Evolutionary conservation across 2,797 vertebrate species (phyloP).

Genomic region (Knipowitschia caucasica): DNA sequence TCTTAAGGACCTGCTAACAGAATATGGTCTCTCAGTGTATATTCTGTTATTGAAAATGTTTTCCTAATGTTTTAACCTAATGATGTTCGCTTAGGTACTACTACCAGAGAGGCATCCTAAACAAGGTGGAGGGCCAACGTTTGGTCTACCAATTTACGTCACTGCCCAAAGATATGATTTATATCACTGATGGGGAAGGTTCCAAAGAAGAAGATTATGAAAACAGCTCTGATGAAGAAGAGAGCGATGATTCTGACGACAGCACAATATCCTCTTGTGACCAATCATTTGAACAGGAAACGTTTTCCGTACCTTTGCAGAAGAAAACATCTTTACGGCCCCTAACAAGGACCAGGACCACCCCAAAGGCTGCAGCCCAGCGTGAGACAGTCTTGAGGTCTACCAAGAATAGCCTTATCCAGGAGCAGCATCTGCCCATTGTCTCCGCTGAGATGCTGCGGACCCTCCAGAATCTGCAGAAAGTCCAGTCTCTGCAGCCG

Average conservation of each 20-base stretch:
- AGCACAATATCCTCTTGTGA: slow-evolving; percentile 67
- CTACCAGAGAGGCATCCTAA: slow-evolving; percentile 97
- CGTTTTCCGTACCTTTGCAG: slow-evolving; percentile 47
- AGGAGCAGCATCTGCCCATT: slow-evolving; percentile 82
- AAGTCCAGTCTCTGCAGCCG: slow-evolving; percentile 78
- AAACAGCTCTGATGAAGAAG: slow-evolving; percentile 55
- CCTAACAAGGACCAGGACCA: slow-evolving; percentile 47
- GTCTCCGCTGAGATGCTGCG: slow-evolving; percentile 88
- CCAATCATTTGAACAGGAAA: slow-evolving; percentile 67
- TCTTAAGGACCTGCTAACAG: too few relatives aligned
- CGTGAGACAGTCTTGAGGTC: slow-evolving; percentile 64
- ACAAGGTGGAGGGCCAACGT: slow-evolving; percentile 97
- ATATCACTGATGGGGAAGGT: slow-evolving; percentile 83
- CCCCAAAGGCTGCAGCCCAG: slow-evolving; percentile 27
- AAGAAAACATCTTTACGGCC: slow-evolving; percentile 63
- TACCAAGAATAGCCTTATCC: slow-evolving; percentile 73
- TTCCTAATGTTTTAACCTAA: neutral
- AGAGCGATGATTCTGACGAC: slow-evolving; percentile 78
- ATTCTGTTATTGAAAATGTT: neutral
- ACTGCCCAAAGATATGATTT: slow-evolving; percentile 92
- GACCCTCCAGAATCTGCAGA: slow-evolving; percentile 84
- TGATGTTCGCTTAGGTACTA: slow-evolving; percentile 83
- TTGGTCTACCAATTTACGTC: slow-evolving; percentile 97
- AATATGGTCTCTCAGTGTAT: too few relatives aligned
- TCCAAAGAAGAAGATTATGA: slow-evolving; percentile 58